A percentile compares a stretch with the other conserved stretches of the same genome.
Evolutionary conservation across 35 echinoderm and acorn worm species (phyloP).

Genomic region (Hemicentrotus pulcherrimus): DNA sequence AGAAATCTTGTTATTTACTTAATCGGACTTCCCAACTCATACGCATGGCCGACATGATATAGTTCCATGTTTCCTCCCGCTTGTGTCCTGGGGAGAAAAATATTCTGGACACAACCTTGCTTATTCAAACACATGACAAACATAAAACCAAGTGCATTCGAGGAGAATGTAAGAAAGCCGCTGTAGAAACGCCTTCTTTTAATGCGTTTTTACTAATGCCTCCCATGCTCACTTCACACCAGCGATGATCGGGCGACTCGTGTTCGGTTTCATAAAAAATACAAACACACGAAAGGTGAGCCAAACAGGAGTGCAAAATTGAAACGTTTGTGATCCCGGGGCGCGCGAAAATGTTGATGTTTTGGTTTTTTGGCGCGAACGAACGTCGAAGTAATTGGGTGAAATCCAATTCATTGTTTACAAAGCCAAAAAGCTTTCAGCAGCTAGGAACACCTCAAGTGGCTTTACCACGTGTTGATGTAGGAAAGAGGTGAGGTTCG

Average conservation of each 20-base stretch:
- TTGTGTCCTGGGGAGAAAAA: not conserved
- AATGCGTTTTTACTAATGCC: not conserved
- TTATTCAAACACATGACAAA: not conserved
- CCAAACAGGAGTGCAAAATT: not conserved
- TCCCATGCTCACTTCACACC: not conserved
- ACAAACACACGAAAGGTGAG: not conserved
- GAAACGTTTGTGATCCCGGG: not conserved
- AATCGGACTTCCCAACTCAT: too few relatives aligned
- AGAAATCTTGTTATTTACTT: too few relatives aligned
- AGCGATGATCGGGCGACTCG: not conserved
- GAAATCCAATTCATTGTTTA: conserved; percentile 38
- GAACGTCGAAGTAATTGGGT: conserved; percentile 30
- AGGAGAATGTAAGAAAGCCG: not conserved
- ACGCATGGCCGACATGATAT: too few relatives aligned
- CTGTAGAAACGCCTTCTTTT: not conserved
- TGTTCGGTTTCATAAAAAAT: not conserved
- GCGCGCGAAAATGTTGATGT: conserved; percentile 1
- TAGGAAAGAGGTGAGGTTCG: not conserved
- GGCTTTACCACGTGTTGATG: not conserved
- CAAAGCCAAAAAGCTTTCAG: not conserved
- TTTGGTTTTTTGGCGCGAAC: not conserved
- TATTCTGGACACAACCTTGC: not conserved
- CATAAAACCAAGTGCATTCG: not conserved
- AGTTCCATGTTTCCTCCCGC: not conserved
- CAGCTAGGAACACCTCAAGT: not conserved